phyloP scores from a whole-genome alignment of 2,113 vertebrate species.

The Perca schrenkii region DNA sequence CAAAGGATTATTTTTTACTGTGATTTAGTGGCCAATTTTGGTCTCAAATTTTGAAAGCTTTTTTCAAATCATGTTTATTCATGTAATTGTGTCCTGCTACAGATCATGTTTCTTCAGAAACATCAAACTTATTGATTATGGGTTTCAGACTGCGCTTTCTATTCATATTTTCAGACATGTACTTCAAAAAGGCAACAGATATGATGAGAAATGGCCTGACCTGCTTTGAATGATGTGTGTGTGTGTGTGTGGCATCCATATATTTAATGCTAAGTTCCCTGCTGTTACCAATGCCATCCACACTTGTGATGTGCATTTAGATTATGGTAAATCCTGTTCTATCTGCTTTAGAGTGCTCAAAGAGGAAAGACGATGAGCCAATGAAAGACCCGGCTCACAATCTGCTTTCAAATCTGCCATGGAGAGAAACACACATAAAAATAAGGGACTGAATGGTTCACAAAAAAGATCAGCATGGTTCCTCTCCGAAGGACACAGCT shows the following conservation, averaged over 20 bases:
- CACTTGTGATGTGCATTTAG: slow-evolving; percentile 54
- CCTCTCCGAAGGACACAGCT: slow-evolving; percentile 62
- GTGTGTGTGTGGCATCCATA: neutral
- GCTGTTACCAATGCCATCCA: slow-evolving; percentile 48
- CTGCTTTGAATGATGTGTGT: slow-evolving; percentile 35
- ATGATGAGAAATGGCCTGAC: slow-evolving; percentile 30
- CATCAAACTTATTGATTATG: slow-evolving; percentile 32
- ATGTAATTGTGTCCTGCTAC: slow-evolving; percentile 16
- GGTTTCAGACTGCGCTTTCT: neutral
- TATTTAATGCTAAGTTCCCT: slow-evolving; percentile 25
- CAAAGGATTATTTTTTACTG: slow-evolving; percentile 34
- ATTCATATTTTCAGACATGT: slow-evolving; percentile 31
- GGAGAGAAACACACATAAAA: slow-evolving; percentile 14
- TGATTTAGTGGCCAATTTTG: slow-evolving; percentile 44
- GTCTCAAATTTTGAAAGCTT: slow-evolving; percentile 28
- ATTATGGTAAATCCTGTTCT: slow-evolving; percentile 61
- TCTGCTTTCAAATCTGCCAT: slow-evolving; percentile 60
- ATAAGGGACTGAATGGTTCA: slow-evolving; percentile 15
- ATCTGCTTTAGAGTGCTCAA: slow-evolving; percentile 51
- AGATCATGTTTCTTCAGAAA: slow-evolving; percentile 40
- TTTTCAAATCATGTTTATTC: slow-evolving; percentile 1
- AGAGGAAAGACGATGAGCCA: slow-evolving; percentile 14
- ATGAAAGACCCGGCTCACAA: slow-evolving; percentile 43
- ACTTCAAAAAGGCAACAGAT: slow-evolving; percentile 22
- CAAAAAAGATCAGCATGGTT: slow-evolving; percentile 41